Conservation (phyloP, 2,797 vertebrate species). For the Poeciliopsis paucimaculata region DNA sequence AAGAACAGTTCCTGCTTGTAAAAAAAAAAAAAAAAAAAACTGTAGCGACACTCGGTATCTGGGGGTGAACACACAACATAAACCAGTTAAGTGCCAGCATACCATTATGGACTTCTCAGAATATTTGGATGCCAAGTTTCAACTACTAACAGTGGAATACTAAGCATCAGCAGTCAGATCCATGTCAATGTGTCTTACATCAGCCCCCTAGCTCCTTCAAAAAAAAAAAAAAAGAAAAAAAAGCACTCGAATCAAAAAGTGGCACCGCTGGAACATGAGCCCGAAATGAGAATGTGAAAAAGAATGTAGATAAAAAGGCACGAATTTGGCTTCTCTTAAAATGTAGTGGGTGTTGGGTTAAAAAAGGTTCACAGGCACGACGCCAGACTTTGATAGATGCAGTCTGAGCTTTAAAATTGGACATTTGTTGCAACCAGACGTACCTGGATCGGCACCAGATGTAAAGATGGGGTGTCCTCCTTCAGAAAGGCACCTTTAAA, state of each 20-base stretch:
- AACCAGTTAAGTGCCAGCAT: conserved; percentile 43
- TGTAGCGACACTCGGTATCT: conserved; percentile 22
- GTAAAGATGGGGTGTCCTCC: conserved; percentile 56
- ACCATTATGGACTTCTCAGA: conserved; percentile 60
- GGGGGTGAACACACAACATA: conserved; percentile 45
- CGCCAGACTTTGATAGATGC: conserved; percentile 76
- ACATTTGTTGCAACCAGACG: conserved; percentile 66
- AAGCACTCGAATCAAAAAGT: conserved; percentile 55
- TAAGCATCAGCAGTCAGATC: conserved; percentile 59
- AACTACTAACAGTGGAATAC: conserved; percentile 47
- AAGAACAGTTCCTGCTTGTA: conserved; percentile 16
- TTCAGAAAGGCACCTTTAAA: conserved; percentile 71
- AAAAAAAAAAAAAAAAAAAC: conserved; percentile 4
- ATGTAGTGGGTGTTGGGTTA: conserved; percentile 56
- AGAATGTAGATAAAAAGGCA: conserved; percentile 16
- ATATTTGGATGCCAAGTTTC: conserved; percentile 46
- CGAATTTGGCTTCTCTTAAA: conserved; percentile 51
- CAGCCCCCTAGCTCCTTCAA: conserved; percentile 17
- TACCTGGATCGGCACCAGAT: conserved; percentile 66
- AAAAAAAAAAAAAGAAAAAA: background rate
- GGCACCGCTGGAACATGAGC: conserved; percentile 31
- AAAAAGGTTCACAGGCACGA: conserved; percentile 58
- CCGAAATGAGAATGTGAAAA: conserved; percentile 24
- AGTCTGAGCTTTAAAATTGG: conserved; percentile 62
- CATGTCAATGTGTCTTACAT: conserved; percentile 55